Percentiles rank a stretch among this genome's conserved stretches.
Evolutionary conservation across 2,888 invertebrate genomes (phyloP).

Genomic region (Elysia crispata): DNA sequence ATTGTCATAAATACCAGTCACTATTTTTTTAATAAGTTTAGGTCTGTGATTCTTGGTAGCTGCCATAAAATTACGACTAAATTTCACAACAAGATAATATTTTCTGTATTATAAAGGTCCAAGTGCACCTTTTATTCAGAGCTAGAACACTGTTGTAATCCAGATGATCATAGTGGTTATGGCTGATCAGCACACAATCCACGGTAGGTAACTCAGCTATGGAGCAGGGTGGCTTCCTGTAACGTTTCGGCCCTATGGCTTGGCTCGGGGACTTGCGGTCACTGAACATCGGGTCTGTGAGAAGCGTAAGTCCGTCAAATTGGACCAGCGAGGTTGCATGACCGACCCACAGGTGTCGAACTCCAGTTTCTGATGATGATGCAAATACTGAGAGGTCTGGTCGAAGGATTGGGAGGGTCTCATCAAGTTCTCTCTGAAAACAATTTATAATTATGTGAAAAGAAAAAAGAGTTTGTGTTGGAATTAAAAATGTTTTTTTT

Average conservation of each 20-base stretch:
- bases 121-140: slow-evolving; percentile 59
- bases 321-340: slow-evolving; percentile 78
- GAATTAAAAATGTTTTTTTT: too few relatives aligned
- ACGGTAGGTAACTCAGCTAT: slow-evolving; percentile 77
- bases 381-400: slow-evolving; percentile 63
- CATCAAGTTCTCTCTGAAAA: slow-evolving; percentile 55
- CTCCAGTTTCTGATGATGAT: slow-evolving; percentile 58
- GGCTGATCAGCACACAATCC: slow-evolving; percentile 79
- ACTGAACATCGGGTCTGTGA: slow-evolving; percentile 80
- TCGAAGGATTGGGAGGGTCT: slow-evolving; percentile 66
- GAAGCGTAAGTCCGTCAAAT: slow-evolving; percentile 75
- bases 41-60: too few relatives aligned
- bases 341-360: slow-evolving; percentile 78
- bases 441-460: too few relatives aligned
- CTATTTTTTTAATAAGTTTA: too few relatives aligned
- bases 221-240: slow-evolving; percentile 66
- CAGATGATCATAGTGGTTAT: slow-evolving; percentile 80
- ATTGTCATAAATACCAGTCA: too few relatives aligned
- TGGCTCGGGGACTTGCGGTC: slow-evolving; percentile 73
- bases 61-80: too few relatives aligned
- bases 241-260: slow-evolving; percentile 75
- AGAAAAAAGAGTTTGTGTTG: too few relatives aligned
- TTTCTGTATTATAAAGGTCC: too few relatives aligned
- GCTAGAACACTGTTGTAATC: slow-evolving; percentile 71
- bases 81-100: too few relatives aligned